These are phyloP conservation scores for Eupithecia exiguata DNA, from an alignment of 2,888 invertebrate species.

Conservation along the genomic window DNA sequence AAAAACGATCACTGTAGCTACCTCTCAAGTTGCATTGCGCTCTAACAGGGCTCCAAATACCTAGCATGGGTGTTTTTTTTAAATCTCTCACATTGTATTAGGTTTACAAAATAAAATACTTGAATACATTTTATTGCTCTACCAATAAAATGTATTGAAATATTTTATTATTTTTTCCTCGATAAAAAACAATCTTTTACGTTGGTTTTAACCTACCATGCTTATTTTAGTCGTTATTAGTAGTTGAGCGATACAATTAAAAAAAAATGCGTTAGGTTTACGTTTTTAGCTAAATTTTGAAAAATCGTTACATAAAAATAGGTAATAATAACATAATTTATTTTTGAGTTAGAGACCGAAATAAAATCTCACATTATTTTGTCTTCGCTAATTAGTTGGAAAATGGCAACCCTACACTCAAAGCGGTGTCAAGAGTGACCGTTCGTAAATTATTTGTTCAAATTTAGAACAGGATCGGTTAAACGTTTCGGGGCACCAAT, in stretches of 20 bases:
- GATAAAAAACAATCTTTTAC: neutral
- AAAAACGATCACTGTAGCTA: too few relatives aligned
- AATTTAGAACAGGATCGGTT: conserved; percentile 82
- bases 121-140: too few relatives aligned
- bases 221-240: neutral
- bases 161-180: too few relatives aligned
- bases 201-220: neutral
- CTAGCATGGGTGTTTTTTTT: too few relatives aligned
- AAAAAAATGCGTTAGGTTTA: neutral
- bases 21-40: too few relatives aligned
- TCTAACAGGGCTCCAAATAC: too few relatives aligned
- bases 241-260: neutral
- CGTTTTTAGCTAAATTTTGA: neutral
- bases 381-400: conserved; percentile 34
- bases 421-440: conserved; percentile 74
- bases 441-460: conserved; percentile 83
- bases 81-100: too few relatives aligned
- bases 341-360: neutral
- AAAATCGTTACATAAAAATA: neutral
- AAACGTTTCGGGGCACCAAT: conserved; percentile 82
- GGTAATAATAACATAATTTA: neutral
- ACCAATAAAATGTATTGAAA: too few relatives aligned
- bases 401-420: conserved; percentile 63
- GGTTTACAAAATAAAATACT: too few relatives aligned
- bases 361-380: neutral